A percentile compares a stretch with the other conserved stretches of the same genome.
phyloP scores from a whole-genome alignment of 2,113 vertebrate genomes.

The Crotalus tigris region DNA sequence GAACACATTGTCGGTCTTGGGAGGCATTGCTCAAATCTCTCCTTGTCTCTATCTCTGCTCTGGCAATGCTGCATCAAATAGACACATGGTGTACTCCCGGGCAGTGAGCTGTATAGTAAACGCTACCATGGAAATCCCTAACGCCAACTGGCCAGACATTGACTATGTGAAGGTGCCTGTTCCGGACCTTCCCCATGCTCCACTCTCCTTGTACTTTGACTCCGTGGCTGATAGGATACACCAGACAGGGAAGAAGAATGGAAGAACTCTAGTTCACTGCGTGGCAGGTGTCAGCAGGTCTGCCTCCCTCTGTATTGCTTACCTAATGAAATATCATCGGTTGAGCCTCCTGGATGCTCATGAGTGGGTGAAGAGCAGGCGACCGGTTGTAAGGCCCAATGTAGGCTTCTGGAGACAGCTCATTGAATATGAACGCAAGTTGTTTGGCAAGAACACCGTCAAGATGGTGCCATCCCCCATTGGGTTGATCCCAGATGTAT shows the following conservation, averaged over 20 bases:
- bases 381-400: slow-evolving; percentile 48
- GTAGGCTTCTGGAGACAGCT: slow-evolving; percentile 55
- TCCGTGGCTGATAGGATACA: slow-evolving; percentile 49
- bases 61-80: slow-evolving; percentile 42
- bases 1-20: slow-evolving; percentile 16
- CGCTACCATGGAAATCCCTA: slow-evolving; percentile 49
- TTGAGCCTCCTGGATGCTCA: slow-evolving; percentile 49
- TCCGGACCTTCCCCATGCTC: slow-evolving; percentile 49
- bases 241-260: slow-evolving; percentile 39
- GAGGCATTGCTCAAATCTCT: slow-evolving; percentile 48
- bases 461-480: slow-evolving; percentile 46
- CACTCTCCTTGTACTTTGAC: slow-evolving; percentile 52
- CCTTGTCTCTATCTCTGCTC: slow-evolving; percentile 53
- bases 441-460: slow-evolving; percentile 52
- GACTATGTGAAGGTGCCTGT: slow-evolving; percentile 52
- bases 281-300: slow-evolving; percentile 52
- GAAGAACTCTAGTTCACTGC: slow-evolving; percentile 52
- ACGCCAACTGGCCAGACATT: slow-evolving; percentile 51
- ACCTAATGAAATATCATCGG: slow-evolving; percentile 50
- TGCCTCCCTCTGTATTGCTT: slow-evolving; percentile 51
- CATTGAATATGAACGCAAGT: slow-evolving; percentile 44
- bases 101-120: slow-evolving; percentile 53
- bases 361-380: slow-evolving; percentile 38
- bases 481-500: slow-evolving; percentile 41
- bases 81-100: slow-evolving; percentile 39